Conservation (phyloP, 2,113 vertebrate genomes). For the Oryctolagus cuniculus region mOryCun1.1 NC_091445.1:70872501-70873000, state of each 20-base stretch:
- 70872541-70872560: not conserved
- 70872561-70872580: not conserved
- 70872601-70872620: no score
- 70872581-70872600: not conserved
- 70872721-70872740: not conserved
- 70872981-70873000: conserved; percentile 22
- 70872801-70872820: conserved; percentile 10
- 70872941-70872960: conserved; percentile 66
- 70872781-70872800: not conserved
- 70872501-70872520: not conserved
- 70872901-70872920: conserved; percentile 64
- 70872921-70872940: conserved; percentile 51
- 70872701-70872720: not conserved
- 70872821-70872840: not conserved
- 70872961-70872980: conserved; percentile 50
- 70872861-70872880: conserved; percentile 22
- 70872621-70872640: not conserved
- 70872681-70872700: not conserved
- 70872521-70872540: not conserved
- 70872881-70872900: conserved; percentile 67
- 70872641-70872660: not conserved
- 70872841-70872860: conserved; percentile 45
- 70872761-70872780: conserved; percentile 13
- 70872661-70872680: not conserved
- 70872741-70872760: not conserved